Evolutionary conservation across 2,113 vertebrate species (phyloP).

Genomic region (Eretmochelys imbricata): DNA sequence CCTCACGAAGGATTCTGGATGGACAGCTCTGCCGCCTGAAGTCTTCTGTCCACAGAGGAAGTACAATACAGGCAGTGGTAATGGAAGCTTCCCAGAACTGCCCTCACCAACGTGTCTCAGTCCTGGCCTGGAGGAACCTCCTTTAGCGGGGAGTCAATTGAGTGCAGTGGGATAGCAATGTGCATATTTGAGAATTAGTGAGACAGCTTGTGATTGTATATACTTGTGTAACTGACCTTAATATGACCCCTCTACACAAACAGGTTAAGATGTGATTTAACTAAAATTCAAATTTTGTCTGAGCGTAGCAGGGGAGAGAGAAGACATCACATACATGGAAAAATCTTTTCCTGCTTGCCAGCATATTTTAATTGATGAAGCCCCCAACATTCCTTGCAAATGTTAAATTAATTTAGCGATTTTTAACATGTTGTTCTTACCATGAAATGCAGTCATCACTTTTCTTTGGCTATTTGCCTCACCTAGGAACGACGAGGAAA

Average conservation of each 20-base stretch:
- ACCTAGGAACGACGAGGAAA: slow-evolving; percentile 33
- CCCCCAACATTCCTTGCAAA: slow-evolving; percentile 68
- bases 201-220: rapidly evolving
- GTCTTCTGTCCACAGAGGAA: background rate
- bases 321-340: slow-evolving; percentile 71
- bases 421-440: slow-evolving; percentile 72
- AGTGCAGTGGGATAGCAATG: rapidly evolving
- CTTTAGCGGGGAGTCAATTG: background rate
- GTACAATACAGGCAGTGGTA: background rate
- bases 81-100: background rate
- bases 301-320: slow-evolving; percentile 31
- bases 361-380: slow-evolving; percentile 70
- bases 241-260: background rate
- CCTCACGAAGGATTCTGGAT: background rate
- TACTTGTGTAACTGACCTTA: slow-evolving; percentile 24
- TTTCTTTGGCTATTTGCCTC: slow-evolving; percentile 60
- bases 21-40: background rate
- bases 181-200: background rate
- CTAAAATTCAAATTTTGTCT: slow-evolving; percentile 66
- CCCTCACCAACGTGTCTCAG: background rate
- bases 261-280: slow-evolving; percentile 62
- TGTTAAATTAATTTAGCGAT: slow-evolving; percentile 80
- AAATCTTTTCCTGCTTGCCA: slow-evolving; percentile 77
- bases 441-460: slow-evolving; percentile 72
- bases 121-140: no score